Conservation (phyloP, 2,797 vertebrate genomes). For the Ataeniobius toweri region DNA sequence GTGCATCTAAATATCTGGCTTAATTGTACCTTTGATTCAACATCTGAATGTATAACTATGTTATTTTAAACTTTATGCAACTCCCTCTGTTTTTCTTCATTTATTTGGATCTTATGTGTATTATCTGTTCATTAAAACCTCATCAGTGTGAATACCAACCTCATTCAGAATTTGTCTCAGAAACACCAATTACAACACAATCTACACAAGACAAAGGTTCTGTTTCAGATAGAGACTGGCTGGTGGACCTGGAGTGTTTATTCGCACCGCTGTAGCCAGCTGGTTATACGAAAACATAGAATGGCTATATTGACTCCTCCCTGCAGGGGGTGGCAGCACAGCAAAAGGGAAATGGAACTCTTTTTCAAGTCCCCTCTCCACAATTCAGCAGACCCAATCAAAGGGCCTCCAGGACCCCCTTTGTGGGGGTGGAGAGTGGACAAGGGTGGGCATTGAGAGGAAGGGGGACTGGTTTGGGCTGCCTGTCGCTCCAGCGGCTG, state of each 20-base stretch:
- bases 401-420: slow-evolving; percentile 67
- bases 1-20: background rate
- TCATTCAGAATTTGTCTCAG: slow-evolving; percentile 61
- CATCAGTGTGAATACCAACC: slow-evolving; percentile 68
- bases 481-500: slow-evolving; percentile 57
- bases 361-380: slow-evolving; percentile 76
- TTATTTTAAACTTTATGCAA: background rate
- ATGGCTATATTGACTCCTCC: slow-evolving; percentile 79
- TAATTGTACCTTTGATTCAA: background rate
- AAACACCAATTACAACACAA: slow-evolving; percentile 78
- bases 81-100: slow-evolving; percentile 30
- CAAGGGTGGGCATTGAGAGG: slow-evolving; percentile 42
- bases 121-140: slow-evolving; percentile 71
- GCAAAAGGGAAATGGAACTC: slow-evolving; percentile 80
- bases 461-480: slow-evolving; percentile 41
- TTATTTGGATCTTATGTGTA: slow-evolving; percentile 61
- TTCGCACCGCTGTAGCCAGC: slow-evolving; percentile 88
- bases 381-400: slow-evolving; percentile 73
- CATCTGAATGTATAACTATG: background rate
- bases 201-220: slow-evolving; percentile 76
- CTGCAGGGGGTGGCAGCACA: slow-evolving; percentile 73
- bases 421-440: slow-evolving; percentile 71
- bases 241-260: slow-evolving; percentile 81
- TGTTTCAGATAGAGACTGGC: slow-evolving; percentile 73
- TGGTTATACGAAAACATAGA: slow-evolving; percentile 81